phyloP scores from a whole-genome alignment of 2,888 invertebrate species.

The Margaritifera margaritifera region DNA sequence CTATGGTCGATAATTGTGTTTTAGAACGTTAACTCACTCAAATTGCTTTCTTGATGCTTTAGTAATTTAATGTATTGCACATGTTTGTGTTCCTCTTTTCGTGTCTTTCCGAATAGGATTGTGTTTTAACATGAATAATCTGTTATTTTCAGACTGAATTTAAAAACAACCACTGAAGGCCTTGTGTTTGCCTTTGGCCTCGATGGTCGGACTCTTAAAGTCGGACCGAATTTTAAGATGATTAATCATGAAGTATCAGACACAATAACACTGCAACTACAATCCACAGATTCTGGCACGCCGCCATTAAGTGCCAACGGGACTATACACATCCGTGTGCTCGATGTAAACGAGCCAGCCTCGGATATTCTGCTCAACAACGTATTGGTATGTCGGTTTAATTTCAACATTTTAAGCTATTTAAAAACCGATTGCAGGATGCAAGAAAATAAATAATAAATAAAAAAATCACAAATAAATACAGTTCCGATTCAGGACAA shows the following conservation, averaged over 20 bases:
- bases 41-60: too few relatives aligned
- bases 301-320: slow-evolving; percentile 29
- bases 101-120: neutral
- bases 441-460: too few relatives aligned
- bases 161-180: slow-evolving; percentile 22
- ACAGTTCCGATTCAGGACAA: too few relatives aligned
- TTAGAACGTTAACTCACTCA: too few relatives aligned
- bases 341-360: slow-evolving; percentile 49
- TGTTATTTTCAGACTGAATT: slow-evolving; percentile 27
- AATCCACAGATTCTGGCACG: slow-evolving; percentile 41
- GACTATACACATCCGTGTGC: slow-evolving; percentile 32
- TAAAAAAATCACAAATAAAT: too few relatives aligned
- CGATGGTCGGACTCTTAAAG: slow-evolving; percentile 28
- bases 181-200: slow-evolving; percentile 29
- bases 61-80: too few relatives aligned
- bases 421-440: neutral
- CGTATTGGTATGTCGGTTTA: slow-evolving; percentile 10
- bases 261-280: slow-evolving; percentile 36
- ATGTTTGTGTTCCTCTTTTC: too few relatives aligned
- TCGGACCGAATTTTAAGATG: slow-evolving; percentile 21
- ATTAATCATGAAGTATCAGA: slow-evolving; percentile 40
- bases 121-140: neutral
- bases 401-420: neutral
- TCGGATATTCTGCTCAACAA: slow-evolving; percentile 34
- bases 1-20: too few relatives aligned